Evolutionary conservation across 2,797 vertebrate genomes (phyloP).

Genomic region (Enteromius argenteus): DNA sequence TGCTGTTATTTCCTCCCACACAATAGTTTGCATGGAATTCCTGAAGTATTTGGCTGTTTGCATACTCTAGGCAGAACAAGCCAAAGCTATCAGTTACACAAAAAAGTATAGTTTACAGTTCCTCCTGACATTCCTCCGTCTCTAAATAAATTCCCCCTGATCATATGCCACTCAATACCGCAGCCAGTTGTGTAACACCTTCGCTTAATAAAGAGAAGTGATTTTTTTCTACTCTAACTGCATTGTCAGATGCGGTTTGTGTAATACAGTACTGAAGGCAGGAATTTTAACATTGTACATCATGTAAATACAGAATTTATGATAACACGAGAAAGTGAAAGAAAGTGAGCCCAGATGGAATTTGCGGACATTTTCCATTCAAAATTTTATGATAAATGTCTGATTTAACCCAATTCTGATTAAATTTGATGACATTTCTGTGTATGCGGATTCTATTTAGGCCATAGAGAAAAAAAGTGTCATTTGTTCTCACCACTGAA

Average conservation of each 20-base stretch:
- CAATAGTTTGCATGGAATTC: conserved; percentile 17
- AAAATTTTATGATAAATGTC: not conserved
- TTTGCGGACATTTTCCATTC: not conserved
- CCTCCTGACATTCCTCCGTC: conserved; percentile 48
- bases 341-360: not conserved
- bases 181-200: conserved; percentile 56
- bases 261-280: not conserved
- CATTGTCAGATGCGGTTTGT: conserved; percentile 14
- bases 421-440: not conserved
- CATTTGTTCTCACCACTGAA: conserved; percentile 86
- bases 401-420: not conserved
- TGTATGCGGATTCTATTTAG: not conserved
- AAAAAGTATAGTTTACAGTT: conserved; percentile 40
- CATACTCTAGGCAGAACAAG: not conserved
- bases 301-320: not conserved
- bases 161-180: conserved; percentile 57
- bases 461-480: not conserved
- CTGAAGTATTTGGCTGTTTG: conserved; percentile 13
- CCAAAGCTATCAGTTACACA: conserved; percentile 17
- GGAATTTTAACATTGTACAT: not conserved
- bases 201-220: conserved; percentile 60
- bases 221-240: conserved; percentile 31
- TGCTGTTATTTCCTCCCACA: conserved; percentile 13
- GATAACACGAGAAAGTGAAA: conserved; percentile 5
- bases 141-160: conserved; percentile 58